Evolutionary conservation across 2,797 vertebrate species (phyloP), one percentile per base, ranked within the genome.

Genomic region (Xenops minutus): DNA sequence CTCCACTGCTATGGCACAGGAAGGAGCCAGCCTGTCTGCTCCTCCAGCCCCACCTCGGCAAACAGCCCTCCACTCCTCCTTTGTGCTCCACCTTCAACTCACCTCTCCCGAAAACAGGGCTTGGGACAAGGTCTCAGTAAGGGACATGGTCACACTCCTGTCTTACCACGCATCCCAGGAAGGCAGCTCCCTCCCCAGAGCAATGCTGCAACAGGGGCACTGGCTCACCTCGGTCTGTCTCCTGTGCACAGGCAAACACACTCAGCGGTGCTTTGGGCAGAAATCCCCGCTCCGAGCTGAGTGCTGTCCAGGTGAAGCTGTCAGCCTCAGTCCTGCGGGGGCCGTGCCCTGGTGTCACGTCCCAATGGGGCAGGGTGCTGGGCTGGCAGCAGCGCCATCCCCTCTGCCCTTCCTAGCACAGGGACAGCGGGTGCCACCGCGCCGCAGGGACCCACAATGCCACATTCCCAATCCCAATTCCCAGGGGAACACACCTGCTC

Each of bases 351-450:
- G 24, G 52, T 12, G 74, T 55, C 48, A 39, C 21, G 37, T 0
- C 17, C 43, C 23, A 12, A 3, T 1, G n/a, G 14, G 27, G 24
- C 34, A 6, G 1, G 3, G 0, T 2, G 23, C 20, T 0, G 1
- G 46, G 29, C 84, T 37, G 56, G 52, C 12, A 17, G 54, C 14
- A 26, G 6, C 8, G 1, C n/a, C 27, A 2, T 46, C 44, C 19
- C 44, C 44, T 21, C 44, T 44, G 44, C 21, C 37, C 20, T 11
- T 15, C 22, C 72, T 29, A 21, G 34, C 0, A 0, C 34, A 16
- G 30, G 48, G 56, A 36, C 43, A 17, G 9, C 39, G 15, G 21
- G 44, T 10, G 82, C 92, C 94, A 54, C 79, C 24, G 20, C 36
- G 73, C 9, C 66, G 81, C 64, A n/a, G 1, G 43, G 51, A 52